Base-by-base conservation (phyloP, 2,113 vertebrate genomes). In the Hypocryptadius cinnamomeus region DNA sequence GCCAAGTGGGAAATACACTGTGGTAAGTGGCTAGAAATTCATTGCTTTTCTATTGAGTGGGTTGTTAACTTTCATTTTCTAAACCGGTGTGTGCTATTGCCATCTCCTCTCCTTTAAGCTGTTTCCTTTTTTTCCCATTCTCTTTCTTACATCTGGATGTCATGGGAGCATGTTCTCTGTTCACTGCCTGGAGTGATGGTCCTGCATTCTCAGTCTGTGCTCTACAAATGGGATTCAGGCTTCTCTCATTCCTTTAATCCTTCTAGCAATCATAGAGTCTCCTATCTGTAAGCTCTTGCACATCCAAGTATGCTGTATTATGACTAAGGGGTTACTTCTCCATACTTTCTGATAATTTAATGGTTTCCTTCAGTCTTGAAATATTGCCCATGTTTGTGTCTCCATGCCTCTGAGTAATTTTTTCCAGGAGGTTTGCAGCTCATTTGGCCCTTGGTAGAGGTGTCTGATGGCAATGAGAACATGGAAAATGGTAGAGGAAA, bases 1-100 rank as follows among this genome's bases (percentile, higher is more conserved):
- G 91, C 98, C 98, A 15, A 99, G 99, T 37, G 99, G 99, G 40
- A 97, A 97, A 68, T 99, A 99, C 94, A 98, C 98, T 4, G 99
- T 99, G 97, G 99, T 99, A 95, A 96, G 98, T 94, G 89, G 40
- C 47, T 82, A 47, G 22, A 33, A 51, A 45, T 44, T 74, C 3
- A 0, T 31, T 59, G 20, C 30, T 68, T 89, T 4, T 73, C 50
- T 76, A 1, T 82, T 23, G 16, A 3, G 22, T 61, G 71, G 13
- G 3, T 40, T 89, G 47, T 80, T 93, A 70, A 37, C 44, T 92
- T 84, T 23, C 1, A 18, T 72, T 87, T 90, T 89, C 33, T 82
- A 57, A 82, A 48, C 22, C 20, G 33, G 8, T 27, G 10, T 2
- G 3, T 63, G 63, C 22, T 56, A 3, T 31, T 77, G 31, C 48